phyloP scores from a whole-genome alignment of 1,140 invertebrate genomes.

The Ruditapes philippinarum region DNA sequence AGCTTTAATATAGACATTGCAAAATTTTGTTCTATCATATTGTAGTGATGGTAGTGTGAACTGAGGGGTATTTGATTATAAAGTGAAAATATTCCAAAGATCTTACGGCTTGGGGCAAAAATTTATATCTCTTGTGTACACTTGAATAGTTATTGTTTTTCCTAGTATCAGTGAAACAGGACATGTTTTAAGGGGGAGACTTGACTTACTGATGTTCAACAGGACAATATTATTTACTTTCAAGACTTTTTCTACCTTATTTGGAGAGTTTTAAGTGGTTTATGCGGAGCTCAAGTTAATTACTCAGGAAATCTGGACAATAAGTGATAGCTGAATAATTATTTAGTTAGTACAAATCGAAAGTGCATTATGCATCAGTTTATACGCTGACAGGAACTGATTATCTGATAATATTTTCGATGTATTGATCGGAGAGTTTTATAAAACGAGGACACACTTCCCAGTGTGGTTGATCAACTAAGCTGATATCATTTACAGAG shows the following conservation, averaged over 20 bases:
- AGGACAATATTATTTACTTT: conserved; percentile 19
- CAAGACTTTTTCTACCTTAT: conserved; percentile 32
- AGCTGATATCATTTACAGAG: conserved; percentile 46
- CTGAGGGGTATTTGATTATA: conserved; percentile 15
- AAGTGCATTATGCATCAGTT: conserved; percentile 17
- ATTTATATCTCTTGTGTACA: conserved; percentile 49
- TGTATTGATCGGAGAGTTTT: conserved; percentile 56
- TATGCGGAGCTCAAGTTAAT: conserved; percentile 15
- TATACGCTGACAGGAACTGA: conserved; percentile 53
- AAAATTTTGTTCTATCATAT: conserved; percentile 59
- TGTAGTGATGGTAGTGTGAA: conserved; percentile 46
- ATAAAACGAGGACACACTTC: conserved; percentile 43
- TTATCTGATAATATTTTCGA: conserved; percentile 65
- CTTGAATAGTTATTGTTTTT: conserved; percentile 47
- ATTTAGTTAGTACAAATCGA: conserved; percentile 36
- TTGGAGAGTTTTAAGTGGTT: conserved; percentile 45
- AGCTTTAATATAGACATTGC: conserved; percentile 68
- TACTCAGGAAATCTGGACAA: conserved; percentile 40
- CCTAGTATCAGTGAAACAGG: conserved; percentile 59
- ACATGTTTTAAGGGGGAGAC: conserved; percentile 54
- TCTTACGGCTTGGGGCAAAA: conserved; percentile 30
- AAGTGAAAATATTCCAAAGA: conserved; percentile 49
- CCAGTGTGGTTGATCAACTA: conserved; percentile 26
- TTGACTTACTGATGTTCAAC: conserved; percentile 52
- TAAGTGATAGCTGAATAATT: conserved; percentile 44